phyloP scores from a whole-genome alignment of 2,797 vertebrate species.

The Bradypodion ventrale region DNA sequence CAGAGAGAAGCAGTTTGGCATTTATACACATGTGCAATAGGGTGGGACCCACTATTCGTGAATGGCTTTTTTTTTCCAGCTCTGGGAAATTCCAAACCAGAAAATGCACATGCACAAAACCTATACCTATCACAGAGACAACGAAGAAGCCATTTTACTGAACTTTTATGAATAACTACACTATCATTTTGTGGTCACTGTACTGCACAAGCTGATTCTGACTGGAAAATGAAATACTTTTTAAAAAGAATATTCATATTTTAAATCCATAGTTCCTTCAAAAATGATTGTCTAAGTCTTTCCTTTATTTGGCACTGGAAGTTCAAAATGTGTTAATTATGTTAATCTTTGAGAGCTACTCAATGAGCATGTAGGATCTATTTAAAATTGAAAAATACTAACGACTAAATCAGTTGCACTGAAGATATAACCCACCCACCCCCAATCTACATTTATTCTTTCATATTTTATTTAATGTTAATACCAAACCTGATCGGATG shows the following conservation, averaged over 20 bases:
- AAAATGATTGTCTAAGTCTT: neutral
- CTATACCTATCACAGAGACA: too few relatives aligned
- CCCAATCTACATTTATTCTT: neutral
- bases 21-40: too few relatives aligned
- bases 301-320: neutral
- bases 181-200: neutral
- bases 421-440: neutral
- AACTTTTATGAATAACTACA: too few relatives aligned
- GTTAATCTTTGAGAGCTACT: neutral
- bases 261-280: neutral
- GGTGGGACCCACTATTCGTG: too few relatives aligned
- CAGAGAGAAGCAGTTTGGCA: too few relatives aligned
- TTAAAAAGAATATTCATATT: neutral
- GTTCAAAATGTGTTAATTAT: neutral
- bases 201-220: neutral
- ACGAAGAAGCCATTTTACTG: too few relatives aligned
- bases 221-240: neutral
- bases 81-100: too few relatives aligned
- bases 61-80: too few relatives aligned
- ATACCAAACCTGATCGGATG: conserved; percentile 44
- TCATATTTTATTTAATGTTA: neutral
- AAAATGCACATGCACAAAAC: too few relatives aligned
- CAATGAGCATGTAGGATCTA: neutral
- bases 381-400: neutral
- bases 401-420: neutral